Percentiles rank a stretch among this genome's conserved stretches.
Evolutionary conservation across 2,797 vertebrate genomes (phyloP).

Genomic region (Zenarchopterus dispar): DNA sequence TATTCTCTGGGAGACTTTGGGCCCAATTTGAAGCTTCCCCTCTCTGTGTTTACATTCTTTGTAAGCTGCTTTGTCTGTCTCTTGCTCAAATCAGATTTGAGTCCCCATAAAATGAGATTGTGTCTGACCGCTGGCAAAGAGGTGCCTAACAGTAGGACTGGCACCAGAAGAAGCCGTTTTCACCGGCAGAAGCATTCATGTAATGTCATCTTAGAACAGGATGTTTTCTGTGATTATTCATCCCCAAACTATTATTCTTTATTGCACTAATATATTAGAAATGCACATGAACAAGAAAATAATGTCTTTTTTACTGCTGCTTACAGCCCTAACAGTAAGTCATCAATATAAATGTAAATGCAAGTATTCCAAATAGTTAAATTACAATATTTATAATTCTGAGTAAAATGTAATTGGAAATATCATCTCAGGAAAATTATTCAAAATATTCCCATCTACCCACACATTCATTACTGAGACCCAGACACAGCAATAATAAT

Average conservation of each 20-base stretch:
- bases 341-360: too few relatives aligned
- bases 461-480: too few relatives aligned
- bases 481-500: too few relatives aligned
- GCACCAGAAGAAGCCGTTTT: constrained; percentile 25
- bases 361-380: too few relatives aligned
- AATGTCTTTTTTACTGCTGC: too few relatives aligned
- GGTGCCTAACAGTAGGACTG: constrained; percentile 28
- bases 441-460: too few relatives aligned
- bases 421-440: too few relatives aligned
- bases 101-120: constrained; percentile 74
- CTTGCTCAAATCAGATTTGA: constrained; percentile 76
- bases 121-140: constrained; percentile 55
- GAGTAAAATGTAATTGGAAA: too few relatives aligned
- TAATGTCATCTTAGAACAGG: constrained; percentile 9
- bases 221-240: constrained; percentile 16
- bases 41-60: constrained; percentile 62
- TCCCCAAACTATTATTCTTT: neutral
- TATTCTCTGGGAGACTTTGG: constrained; percentile 79
- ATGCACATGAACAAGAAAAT: too few relatives aligned
- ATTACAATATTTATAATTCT: too few relatives aligned
- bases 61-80: constrained; percentile 64
- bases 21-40: constrained; percentile 64
- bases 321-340: too few relatives aligned
- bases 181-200: constrained; percentile 28
- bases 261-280: neutral